Base-by-base conservation (phyloP, 2,888 invertebrate species). In the Pyrrhia umbra region DNA sequence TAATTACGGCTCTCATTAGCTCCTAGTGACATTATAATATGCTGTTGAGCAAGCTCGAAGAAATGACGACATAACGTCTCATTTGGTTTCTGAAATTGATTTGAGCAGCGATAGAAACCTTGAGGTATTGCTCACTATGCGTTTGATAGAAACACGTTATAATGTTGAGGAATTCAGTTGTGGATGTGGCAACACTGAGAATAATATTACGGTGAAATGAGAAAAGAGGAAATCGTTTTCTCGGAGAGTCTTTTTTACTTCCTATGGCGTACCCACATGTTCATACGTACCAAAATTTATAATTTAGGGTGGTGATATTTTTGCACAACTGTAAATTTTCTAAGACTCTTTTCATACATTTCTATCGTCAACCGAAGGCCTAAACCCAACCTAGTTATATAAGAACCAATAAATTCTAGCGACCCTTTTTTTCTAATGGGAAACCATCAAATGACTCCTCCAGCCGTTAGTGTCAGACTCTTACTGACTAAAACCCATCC, bases 21-120 rank as follows among this genome's bases (percentile, higher is more conserved):
- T 21, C 10, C 30, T 45, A 39, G 37, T 34, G 30, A 39, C 23
- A 67, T 59, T 73, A 52, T 25, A 58, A 54, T 43, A 49, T 5
- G 34, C 9, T 51, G 40, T 72, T 73, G 43, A 13, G 49, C 27
- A 69, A 69, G 18, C 15, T 49, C 16, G 25, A 16, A 40, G n/a
- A 27, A 39, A 40, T 69, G 67, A 54, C 68, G 49, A 69, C 58
- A 69, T 16, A n/a, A 9, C 18, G 43, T 55, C 39, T 63, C 39
- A 54, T 73, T 52, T 34, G 37, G 42, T 66, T 18, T 21, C 27
- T 18, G 25, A 40, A 54, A 52, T 65, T 45, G 23, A 57, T 57
- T 52, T 8, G 45, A 39, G 37, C 30, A 49, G 73, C 8, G 10
- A 51, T 42, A 40, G 34, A 15, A 50, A 72, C 74, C 69, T 69